Evolutionary conservation across 2,888 invertebrate genomes (phyloP).

Genomic region (Nebria salina): DNA sequence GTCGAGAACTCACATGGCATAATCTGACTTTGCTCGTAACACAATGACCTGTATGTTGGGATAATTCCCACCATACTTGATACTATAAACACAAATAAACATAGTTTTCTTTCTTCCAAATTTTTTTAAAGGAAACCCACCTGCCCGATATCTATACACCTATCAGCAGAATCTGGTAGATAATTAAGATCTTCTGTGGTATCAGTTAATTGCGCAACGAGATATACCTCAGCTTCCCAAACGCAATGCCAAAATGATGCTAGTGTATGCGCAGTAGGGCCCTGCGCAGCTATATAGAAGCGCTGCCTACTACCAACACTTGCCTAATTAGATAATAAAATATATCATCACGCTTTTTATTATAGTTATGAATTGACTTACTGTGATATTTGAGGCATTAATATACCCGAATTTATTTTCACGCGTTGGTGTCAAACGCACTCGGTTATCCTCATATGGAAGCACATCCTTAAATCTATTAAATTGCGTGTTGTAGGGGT

Average conservation of each 20-base stretch:
- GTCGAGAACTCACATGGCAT: slow-evolving; percentile 67
- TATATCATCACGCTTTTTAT: too few relatives aligned
- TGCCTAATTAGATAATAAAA: slow-evolving; percentile 66
- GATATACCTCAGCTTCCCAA: slow-evolving; percentile 87
- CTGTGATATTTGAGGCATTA: slow-evolving; percentile 91
- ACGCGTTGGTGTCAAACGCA: slow-evolving; percentile 82
- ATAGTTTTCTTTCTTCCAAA: neutral
- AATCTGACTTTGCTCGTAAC: slow-evolving; percentile 70
- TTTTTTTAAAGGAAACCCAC: slow-evolving; percentile 57
- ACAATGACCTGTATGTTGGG: slow-evolving; percentile 72
- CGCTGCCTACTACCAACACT: slow-evolving; percentile 84
- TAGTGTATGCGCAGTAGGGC: slow-evolving; percentile 70
- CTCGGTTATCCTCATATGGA: slow-evolving; percentile 91
- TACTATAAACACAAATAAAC: slow-evolving; percentile 63
- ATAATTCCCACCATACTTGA: slow-evolving; percentile 76
- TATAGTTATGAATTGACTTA: slow-evolving; percentile 58
- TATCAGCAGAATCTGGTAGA: slow-evolving; percentile 68
- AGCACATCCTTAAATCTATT: slow-evolving; percentile 75
- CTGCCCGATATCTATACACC: slow-evolving; percentile 73
- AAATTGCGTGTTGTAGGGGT: slow-evolving; percentile 72
- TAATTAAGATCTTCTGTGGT: slow-evolving; percentile 65
- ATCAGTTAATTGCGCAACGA: slow-evolving; percentile 81
- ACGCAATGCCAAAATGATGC: slow-evolving; percentile 85
- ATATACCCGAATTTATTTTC: slow-evolving; percentile 90
- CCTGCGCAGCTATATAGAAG: slow-evolving; percentile 86